Conservation (phyloP, 1,140 invertebrate species). For the Pachypsylla venusta region DNA sequence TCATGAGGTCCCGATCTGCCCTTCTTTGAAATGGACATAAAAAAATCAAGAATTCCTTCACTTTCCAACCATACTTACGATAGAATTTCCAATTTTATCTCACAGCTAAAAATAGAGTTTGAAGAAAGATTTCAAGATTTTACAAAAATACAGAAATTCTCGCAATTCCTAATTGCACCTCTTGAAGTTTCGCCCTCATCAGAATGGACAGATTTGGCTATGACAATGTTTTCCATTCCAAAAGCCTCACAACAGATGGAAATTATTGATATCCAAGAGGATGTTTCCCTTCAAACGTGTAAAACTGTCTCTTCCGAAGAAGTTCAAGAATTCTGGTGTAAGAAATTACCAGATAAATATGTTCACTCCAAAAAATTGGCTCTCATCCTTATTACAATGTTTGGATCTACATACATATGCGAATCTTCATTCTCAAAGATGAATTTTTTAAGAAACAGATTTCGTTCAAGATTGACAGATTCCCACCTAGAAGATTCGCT, state of each 20-base stretch:
- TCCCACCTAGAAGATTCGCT: neutral
- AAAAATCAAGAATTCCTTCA: too few relatives aligned
- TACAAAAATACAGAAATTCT: neutral
- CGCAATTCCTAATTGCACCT: neutral
- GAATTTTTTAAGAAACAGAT: neutral
- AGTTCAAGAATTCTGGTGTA: neutral
- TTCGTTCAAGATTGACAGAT: neutral
- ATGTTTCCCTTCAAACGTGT: neutral
- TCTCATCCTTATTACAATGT: too few relatives aligned
- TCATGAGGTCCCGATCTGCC: neutral
- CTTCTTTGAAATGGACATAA: too few relatives aligned
- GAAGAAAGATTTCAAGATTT: neutral
- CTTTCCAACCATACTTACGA: neutral
- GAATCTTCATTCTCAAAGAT: neutral
- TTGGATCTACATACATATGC: neutral
- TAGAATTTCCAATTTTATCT: neutral
- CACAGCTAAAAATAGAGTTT: neutral
- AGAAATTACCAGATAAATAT: neutral
- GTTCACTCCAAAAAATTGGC: neutral
- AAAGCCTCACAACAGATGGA: too few relatives aligned
- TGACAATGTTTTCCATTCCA: neutral
- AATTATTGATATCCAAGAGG: slow-evolving; percentile 1
- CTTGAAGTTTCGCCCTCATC: neutral
- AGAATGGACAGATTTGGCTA: neutral
- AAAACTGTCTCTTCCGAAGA: slow-evolving; percentile 5